Conservation (phyloP, 2,888 invertebrate species). For the Pristionchus exspectatus region DNA sequence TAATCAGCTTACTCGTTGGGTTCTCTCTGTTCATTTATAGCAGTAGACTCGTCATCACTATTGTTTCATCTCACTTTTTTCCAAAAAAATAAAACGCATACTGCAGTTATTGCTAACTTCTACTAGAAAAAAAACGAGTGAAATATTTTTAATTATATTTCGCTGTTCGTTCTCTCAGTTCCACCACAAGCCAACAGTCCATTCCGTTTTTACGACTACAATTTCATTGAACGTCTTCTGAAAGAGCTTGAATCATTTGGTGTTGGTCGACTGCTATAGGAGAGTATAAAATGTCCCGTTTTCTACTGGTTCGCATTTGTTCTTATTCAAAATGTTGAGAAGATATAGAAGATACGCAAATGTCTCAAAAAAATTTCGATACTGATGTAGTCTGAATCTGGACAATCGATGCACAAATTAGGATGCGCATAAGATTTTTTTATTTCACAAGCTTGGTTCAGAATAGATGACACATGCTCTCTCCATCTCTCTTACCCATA, state of each 20-base stretch:
- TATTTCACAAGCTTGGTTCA: neutral
- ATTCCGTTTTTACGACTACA: neutral
- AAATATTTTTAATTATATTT: neutral
- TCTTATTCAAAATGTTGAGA: neutral
- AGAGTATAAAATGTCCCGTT: neutral
- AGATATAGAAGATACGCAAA: neutral
- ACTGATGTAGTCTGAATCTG: neutral
- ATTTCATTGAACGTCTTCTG: neutral
- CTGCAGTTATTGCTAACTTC: too few species aligned
- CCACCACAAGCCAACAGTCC: neutral
- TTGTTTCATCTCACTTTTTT: neutral
- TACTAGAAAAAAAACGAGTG: too few species aligned
- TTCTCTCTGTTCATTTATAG: neutral
- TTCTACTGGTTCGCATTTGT: neutral
- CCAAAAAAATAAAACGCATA: neutral
- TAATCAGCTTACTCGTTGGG: slow-evolving; percentile 31
- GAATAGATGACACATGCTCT: slow-evolving; percentile 11
- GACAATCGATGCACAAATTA: neutral
- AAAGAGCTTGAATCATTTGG: neutral
- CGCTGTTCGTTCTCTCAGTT: neutral
- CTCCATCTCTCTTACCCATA: neutral
- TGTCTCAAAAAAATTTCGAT: neutral
- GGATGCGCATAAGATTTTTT: neutral
- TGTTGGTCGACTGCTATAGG: neutral
- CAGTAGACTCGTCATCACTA: neutral